Percentiles rank a stretch among this genome's conserved stretches.
These are phyloP conservation scores for Labeo catla DNA, from an alignment of 2,113 vertebrate species.

Conservation along the genomic window DNA sequence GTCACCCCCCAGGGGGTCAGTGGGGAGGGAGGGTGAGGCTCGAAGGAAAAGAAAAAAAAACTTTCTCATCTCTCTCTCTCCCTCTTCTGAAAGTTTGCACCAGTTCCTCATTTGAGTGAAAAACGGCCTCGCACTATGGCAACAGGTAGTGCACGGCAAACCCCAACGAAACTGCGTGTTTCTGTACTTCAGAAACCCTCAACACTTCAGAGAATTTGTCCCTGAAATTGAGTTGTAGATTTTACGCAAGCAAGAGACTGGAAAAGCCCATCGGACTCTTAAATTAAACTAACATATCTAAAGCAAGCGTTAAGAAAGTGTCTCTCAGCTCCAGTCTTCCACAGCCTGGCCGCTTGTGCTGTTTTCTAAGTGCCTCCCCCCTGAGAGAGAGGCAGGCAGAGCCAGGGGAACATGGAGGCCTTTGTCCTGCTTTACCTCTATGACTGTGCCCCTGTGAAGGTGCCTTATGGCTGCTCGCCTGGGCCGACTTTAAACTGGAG, in stretches of 20 bases:
- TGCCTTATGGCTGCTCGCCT: constrained; percentile 53
- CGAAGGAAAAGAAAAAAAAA: constrained; percentile 71
- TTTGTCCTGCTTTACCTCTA: constrained; percentile 45
- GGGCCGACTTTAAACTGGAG: constrained; percentile 61
- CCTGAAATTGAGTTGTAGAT: background rate
- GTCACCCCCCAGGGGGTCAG: constrained; percentile 66
- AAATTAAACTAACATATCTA: background rate
- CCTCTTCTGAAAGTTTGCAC: constrained; percentile 21
- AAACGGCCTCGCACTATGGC: constrained; percentile 21
- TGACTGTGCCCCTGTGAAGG: constrained; percentile 48
- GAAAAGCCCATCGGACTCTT: background rate
- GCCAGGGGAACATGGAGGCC: constrained; percentile 45
- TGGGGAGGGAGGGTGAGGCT: constrained; percentile 71
- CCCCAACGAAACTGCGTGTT: constrained; percentile 25
- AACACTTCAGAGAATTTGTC: background rate
- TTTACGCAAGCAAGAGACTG: background rate
- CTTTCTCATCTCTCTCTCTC: constrained; percentile 67
- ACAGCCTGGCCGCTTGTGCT: constrained; percentile 30
- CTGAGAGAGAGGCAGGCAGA: constrained; percentile 32
- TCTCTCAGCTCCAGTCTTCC: constrained; percentile 34
- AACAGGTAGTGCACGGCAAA: constrained; percentile 19
- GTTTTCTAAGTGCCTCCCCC: constrained; percentile 31
- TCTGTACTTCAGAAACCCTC: background rate
- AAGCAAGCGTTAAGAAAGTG: background rate
- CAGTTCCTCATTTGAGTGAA: constrained; percentile 24